phyloP scores from a whole-genome alignment of 2,888 invertebrate species.

The Lasius platythorax region DNA sequence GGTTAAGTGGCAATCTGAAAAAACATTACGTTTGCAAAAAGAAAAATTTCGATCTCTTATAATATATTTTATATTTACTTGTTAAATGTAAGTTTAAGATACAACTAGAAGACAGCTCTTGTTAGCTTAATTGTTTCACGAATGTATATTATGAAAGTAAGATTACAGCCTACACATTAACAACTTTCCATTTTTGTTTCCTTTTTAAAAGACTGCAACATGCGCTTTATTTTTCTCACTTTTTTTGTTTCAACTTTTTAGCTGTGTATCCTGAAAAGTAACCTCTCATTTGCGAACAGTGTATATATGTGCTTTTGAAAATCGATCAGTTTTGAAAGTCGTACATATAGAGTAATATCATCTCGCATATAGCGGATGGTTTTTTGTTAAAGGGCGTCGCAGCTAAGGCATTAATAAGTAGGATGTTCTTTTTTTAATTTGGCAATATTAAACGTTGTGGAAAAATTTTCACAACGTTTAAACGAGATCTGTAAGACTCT shows the following conservation, averaged over 20 bases:
- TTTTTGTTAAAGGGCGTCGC: background rate
- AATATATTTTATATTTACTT: conserved; percentile 25
- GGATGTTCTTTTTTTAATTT: background rate
- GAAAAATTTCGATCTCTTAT: conserved; percentile 16
- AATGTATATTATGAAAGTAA: background rate
- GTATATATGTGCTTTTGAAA: background rate
- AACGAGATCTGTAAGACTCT: conserved; percentile 18
- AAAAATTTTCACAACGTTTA: background rate
- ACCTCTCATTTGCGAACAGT: background rate
- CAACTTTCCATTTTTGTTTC: background rate
- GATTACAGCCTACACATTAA: background rate
- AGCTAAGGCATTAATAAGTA: background rate
- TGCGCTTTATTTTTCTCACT: background rate
- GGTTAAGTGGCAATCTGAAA: conserved; percentile 47
- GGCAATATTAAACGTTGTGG: background rate
- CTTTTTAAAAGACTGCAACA: background rate
- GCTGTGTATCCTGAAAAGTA: background rate
- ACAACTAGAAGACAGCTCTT: background rate
- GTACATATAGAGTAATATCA: background rate
- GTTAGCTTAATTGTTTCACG: background rate
- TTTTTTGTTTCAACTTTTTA: conserved; percentile 2
- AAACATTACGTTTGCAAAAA: conserved; percentile 2
- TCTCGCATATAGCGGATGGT: background rate
- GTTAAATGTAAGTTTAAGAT: conserved; percentile 31
- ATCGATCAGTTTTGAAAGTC: background rate